Base-by-base conservation (phyloP, 2,888 invertebrate genomes). In the Callyntrura sp. region DNA sequence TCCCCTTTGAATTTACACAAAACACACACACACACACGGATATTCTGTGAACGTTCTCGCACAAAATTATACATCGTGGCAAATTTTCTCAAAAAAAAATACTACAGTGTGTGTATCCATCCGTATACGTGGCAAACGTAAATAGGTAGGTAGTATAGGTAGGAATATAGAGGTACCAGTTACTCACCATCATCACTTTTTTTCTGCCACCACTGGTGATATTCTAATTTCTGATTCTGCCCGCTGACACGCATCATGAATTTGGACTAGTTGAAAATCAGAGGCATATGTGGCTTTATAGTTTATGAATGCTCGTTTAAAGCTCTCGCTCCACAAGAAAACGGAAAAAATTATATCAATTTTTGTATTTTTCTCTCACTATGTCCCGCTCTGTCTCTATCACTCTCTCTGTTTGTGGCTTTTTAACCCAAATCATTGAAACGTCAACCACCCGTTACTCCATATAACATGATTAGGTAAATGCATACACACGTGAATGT, bases 381-480 rank as follows among this genome's bases (percentile, higher is more conserved):
- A n/a, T n/a, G n/a, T n/a, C n/a, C n/a, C n/a, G n/a, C n/a, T n/a
- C n/a, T n/a, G n/a, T n/a, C n/a, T n/a, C n/a, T n/a, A n/a, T n/a
- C n/a, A n/a, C n/a, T n/a, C n/a, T n/a, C n/a, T n/a, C n/a, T 83
- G 73, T 83, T 60, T 43, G 51, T 83, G 28, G 48, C 28, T 73
- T 88, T 88, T 73, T 88, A 88, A 83, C 88, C 65, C 83, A 76
- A 88, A 76, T 83, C 88, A 79, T 78, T 51, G 51, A 79, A 79
- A 86, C 86, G 86, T 86, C 86, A 86, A 86, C 86, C 86, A 86
- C 78, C 79, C 86, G 79, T 65, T 78, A 76, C 45, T 60, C 79
- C 70, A 17, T 20, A n/a, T 62, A n/a, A n/a, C n/a, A n/a, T n/a
- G n/a, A n/a, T n/a, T n/a, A n/a, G n/a, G n/a, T n/a, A n/a, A n/a